Base-by-base conservation (phyloP, 30 jellyfish, hydroid and myxozoan genomes). In the Rhopilema esculentum region DNA sequence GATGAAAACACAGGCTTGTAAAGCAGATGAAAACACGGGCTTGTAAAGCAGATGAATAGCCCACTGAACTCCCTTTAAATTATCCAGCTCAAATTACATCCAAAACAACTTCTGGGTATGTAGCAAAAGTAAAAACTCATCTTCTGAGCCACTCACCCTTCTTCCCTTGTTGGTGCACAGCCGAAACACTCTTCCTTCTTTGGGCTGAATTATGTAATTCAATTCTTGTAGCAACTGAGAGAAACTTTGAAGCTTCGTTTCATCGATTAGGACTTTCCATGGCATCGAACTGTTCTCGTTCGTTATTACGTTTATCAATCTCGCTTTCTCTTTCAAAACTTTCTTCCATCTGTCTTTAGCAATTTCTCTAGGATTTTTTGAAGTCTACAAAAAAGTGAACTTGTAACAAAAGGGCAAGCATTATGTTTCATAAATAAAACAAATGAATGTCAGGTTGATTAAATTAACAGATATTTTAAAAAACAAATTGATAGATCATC, bases 81-180 rank as follows among this genome's bases (percentile, higher is more conserved):
- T n/a, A n/a, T n/a, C n/a, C n/a, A n/a, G n/a, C n/a, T n/a, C n/a
- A n/a, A n/a, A n/a, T n/a, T n/a, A n/a, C n/a, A n/a, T n/a, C n/a
- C n/a, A n/a, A n/a, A n/a, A n/a, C n/a, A n/a, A n/a, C n/a, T n/a
- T n/a, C n/a, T n/a, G n/a, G n/a, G n/a, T n/a, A n/a, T n/a, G n/a
- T n/a, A n/a, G n/a, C n/a, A n/a, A n/a, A n/a, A n/a, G n/a, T n/a
- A n/a, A n/a, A n/a, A n/a, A n/a, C n/a, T n/a, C n/a, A n/a, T n/a
- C 17, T 1, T 64, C 19, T 6, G 25, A 8, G 69, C 0, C 6
- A 70, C 96, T 31, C 23, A 91, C 97, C 84, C 86, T 72, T 78
- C 95, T 53, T 67, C 97, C 97, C 72, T 82, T 84, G 50, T 27
- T 77, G 20, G 97, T 84, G 51, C 97, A 91, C 51, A 91, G 50